These are phyloP conservation scores for Bujurquina vittata DNA, from an alignment of 2,113 vertebrate genomes.

Conservation along the genomic window DNA sequence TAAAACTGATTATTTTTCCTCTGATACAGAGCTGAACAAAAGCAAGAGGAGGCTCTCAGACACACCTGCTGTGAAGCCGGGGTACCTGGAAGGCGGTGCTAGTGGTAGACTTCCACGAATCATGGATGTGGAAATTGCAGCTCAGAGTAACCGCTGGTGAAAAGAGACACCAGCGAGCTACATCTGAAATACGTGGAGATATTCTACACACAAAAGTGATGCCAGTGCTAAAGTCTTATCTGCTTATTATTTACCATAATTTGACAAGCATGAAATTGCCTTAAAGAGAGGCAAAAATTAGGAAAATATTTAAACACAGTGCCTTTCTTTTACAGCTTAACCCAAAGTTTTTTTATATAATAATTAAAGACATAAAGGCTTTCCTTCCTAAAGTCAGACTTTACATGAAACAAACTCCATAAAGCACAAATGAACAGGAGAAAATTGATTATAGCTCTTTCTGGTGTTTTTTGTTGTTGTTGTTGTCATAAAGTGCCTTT, in stretches of 20 bases:
- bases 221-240: background rate
- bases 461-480: background rate
- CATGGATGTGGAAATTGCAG: conserved; percentile 70
- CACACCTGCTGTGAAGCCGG: conserved; percentile 69
- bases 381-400: conserved; percentile 28
- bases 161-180: background rate
- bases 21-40: conserved; percentile 76
- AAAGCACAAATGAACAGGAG: conserved; percentile 2
- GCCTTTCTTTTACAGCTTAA: conserved; percentile 51
- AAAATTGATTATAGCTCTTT: conserved; percentile 1
- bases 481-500: conserved; percentile 31
- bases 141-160: conserved; percentile 80
- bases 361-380: conserved; percentile 49
- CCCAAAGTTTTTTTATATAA: conserved; percentile 52
- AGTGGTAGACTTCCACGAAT: conserved; percentile 82
- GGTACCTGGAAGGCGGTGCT: conserved; percentile 82
- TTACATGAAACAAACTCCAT: background rate
- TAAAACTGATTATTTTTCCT: background rate
- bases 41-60: conserved; percentile 77
- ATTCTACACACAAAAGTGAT: background rate
- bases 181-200: background rate
- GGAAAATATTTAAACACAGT: conserved; percentile 26
- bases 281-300: conserved; percentile 15
- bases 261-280: background rate
- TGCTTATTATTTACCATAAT: conserved; percentile 1